These are phyloP conservation scores for Heterohyrax brucei DNA, from an alignment of 2,797 vertebrate genomes.

Conservation along the genomic window DNA sequence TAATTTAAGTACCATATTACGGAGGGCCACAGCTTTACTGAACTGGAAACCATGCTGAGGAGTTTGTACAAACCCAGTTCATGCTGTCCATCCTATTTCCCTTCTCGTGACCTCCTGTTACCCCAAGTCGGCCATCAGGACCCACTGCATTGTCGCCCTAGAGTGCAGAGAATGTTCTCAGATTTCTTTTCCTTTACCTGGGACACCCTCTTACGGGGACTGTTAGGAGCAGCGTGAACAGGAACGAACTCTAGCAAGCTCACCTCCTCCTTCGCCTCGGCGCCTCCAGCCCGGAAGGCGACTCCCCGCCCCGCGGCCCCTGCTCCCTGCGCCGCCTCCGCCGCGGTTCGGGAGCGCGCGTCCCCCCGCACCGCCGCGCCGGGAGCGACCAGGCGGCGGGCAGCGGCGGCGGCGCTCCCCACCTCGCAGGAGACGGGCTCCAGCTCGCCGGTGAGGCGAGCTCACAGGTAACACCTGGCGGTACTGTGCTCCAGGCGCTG, in stretches of 20 bases:
- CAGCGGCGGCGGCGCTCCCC: not conserved
- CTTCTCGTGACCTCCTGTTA: not conserved
- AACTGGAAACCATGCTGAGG: not conserved
- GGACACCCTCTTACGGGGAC: no score
- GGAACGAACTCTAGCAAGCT: not conserved
- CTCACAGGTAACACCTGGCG: constrained; percentile 29
- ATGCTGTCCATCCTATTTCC: not conserved
- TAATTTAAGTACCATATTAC: not conserved
- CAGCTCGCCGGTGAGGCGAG: not conserved
- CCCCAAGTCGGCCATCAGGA: not conserved
- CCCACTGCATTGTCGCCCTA: not conserved
- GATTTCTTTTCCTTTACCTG: not conserved
- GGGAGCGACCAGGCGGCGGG: not conserved
- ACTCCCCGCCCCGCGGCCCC: not conserved
- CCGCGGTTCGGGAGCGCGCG: constrained; percentile 62
- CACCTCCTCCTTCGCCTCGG: not conserved
- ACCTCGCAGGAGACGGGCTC: not conserved
- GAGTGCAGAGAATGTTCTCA: no score
- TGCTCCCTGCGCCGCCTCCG: not conserved
- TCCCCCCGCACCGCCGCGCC: not conserved
- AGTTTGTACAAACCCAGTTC: not conserved
- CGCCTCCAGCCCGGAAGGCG: not conserved
- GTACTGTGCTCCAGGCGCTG: not conserved
- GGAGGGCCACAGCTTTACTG: not conserved
- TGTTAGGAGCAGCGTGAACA: not conserved